Conservation (phyloP, 2,113 vertebrate species). For the Poicephalus meyeri region DNA sequence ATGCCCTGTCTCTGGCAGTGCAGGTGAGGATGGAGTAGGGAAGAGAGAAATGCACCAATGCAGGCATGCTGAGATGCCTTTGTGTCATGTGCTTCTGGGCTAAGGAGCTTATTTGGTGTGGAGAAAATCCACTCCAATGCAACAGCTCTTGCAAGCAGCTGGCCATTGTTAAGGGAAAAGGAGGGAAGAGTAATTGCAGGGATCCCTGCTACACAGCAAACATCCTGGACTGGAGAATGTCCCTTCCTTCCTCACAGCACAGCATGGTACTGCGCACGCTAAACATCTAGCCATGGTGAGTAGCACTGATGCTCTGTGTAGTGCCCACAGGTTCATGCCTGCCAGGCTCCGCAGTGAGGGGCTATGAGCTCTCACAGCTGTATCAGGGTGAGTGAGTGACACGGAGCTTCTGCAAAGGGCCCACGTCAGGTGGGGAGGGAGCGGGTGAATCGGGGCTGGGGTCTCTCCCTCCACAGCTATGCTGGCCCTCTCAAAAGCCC, state of each 20-base stretch:
- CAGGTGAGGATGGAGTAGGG: neutral
- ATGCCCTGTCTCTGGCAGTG: neutral
- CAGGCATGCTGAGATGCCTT: neutral
- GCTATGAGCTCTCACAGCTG: neutral
- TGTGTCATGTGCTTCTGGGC: rapidly evolving
- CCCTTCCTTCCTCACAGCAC: neutral
- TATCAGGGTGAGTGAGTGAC: too few relatives aligned
- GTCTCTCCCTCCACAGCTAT: neutral
- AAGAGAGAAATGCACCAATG: neutral
- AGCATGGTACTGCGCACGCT: too few relatives aligned
- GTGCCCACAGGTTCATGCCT: rapidly evolving
- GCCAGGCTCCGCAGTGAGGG: neutral
- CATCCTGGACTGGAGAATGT: rapidly evolving
- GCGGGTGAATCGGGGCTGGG: neutral
- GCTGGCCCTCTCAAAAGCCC: neutral
- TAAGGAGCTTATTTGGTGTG: neutral
- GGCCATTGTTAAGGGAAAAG: neutral
- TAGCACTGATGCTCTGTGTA: rapidly evolving
- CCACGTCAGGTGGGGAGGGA: neutral
- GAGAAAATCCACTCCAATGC: neutral
- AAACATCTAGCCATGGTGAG: neutral
- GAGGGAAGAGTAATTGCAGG: neutral
- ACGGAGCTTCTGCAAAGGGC: neutral
- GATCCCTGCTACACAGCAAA: rapidly evolving
- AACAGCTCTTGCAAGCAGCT: neutral